A percentile compares a stretch with the other conserved stretches of the same genome.
phyloP scores from a whole-genome alignment of 2,113 vertebrate species.

The Corydoras sp. region DNA sequence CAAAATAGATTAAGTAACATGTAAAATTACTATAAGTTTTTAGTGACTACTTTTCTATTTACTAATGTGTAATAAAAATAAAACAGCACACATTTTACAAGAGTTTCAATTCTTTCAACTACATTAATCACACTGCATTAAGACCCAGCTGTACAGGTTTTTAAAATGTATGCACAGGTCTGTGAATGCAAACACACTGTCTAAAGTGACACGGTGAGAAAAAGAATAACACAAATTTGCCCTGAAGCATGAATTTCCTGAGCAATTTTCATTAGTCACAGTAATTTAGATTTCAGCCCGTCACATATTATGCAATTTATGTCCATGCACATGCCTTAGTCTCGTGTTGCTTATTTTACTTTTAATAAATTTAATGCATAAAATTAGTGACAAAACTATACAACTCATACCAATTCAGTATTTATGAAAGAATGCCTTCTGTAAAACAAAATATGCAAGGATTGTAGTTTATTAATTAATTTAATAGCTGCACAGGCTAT shows the following conservation, averaged over 20 bases:
- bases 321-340: background rate
- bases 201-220: conserved; percentile 11
- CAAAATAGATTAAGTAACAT: too few relatives aligned
- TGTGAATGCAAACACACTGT: conserved; percentile 4
- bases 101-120: background rate
- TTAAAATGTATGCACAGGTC: conserved; percentile 10
- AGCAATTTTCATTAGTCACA: conserved; percentile 15
- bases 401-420: background rate
- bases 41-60: too few relatives aligned
- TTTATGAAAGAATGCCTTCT: background rate
- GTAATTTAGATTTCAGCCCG: conserved; percentile 7
- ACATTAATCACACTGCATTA: background rate
- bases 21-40: too few relatives aligned
- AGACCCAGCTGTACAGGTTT: background rate
- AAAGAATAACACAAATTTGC: conserved; percentile 5
- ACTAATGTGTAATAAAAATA: too few relatives aligned
- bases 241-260: conserved; percentile 23
- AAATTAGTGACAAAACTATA: too few relatives aligned
- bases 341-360: conserved; percentile 3
- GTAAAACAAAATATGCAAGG: too few relatives aligned
- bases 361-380: too few relatives aligned
- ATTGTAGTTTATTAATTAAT: too few relatives aligned
- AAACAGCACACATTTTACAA: too few relatives aligned
- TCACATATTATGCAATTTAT: background rate
- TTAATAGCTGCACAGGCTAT: too few relatives aligned